Evolutionary conservation across 2,797 vertebrate species (phyloP).

Genomic region (Anisognathus igniventris): DNA sequence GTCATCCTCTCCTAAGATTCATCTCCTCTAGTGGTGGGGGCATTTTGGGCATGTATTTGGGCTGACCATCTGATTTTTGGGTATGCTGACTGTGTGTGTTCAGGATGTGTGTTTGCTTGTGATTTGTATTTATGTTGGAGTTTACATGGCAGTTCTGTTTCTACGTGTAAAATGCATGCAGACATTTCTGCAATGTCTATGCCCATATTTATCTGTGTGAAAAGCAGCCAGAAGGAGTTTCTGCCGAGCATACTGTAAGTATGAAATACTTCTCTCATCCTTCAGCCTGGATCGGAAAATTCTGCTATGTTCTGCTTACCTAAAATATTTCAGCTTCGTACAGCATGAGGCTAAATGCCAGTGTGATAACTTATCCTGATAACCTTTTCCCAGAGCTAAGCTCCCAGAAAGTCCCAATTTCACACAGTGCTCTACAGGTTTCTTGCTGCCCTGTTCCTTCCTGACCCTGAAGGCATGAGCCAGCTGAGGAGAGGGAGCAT

Average conservation of each 20-base stretch:
- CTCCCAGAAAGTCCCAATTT: not conserved
- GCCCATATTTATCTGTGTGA: not conserved
- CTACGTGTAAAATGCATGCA: not conserved
- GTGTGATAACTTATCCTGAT: not conserved
- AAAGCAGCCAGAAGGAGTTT: not conserved
- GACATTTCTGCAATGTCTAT: not conserved
- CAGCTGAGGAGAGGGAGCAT: rapidly evolving
- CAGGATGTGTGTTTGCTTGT: not conserved
- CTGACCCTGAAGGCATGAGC: not conserved
- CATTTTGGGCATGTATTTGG: not conserved
- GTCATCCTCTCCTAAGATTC: not conserved
- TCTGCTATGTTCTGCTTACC: not conserved
- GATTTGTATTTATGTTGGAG: not conserved
- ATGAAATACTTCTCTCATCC: not conserved
- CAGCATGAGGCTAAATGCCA: not conserved
- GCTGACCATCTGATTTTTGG: not conserved
- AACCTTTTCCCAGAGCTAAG: not conserved
- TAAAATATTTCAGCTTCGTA: not conserved
- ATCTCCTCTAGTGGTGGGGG: not conserved
- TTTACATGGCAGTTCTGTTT: not conserved
- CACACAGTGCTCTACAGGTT: rapidly evolving
- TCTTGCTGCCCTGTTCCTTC: not conserved
- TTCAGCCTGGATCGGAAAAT: not conserved
- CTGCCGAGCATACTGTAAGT: not conserved
- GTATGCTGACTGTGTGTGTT: not conserved